Evolutionary conservation across 2,113 vertebrate genomes (phyloP).

Genomic region (Potamarius usumacintae): DNA sequence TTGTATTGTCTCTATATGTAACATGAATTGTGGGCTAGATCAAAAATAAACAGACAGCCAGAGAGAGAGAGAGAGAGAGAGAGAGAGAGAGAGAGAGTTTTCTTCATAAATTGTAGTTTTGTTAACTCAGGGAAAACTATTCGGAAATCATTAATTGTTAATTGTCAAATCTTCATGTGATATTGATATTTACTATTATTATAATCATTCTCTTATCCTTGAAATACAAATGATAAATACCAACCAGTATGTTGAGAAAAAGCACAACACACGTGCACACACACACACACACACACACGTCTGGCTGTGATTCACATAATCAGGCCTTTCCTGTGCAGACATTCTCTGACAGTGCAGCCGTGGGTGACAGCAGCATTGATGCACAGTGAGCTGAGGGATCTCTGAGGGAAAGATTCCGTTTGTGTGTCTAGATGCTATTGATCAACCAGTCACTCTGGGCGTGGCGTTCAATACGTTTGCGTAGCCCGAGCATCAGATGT

Average conservation of each 20-base stretch:
- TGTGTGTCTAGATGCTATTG: constrained; percentile 41
- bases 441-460: constrained; percentile 42
- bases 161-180: neutral
- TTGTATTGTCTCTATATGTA: neutral
- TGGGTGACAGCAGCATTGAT: constrained; percentile 45
- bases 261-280: neutral
- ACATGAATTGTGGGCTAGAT: neutral
- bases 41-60: neutral
- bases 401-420: constrained; percentile 22
- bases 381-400: constrained; percentile 31
- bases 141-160: neutral
- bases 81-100: neutral
- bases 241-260: neutral
- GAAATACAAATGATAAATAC: neutral
- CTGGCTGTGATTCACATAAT: constrained; percentile 7
- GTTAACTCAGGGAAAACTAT: neutral
- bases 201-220: neutral
- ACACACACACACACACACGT: constrained; percentile 1
- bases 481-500: constrained; percentile 41
- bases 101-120: neutral
- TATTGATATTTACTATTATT: neutral
- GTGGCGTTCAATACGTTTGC: constrained; percentile 52
- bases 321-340: constrained; percentile 1
- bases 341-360: constrained; percentile 1
- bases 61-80: neutral